Percentiles rank a stretch among this genome's conserved stretches.
Conservation (phyloP, 2,113 vertebrate species). For the Halichoeres trimaculatus region DNA sequence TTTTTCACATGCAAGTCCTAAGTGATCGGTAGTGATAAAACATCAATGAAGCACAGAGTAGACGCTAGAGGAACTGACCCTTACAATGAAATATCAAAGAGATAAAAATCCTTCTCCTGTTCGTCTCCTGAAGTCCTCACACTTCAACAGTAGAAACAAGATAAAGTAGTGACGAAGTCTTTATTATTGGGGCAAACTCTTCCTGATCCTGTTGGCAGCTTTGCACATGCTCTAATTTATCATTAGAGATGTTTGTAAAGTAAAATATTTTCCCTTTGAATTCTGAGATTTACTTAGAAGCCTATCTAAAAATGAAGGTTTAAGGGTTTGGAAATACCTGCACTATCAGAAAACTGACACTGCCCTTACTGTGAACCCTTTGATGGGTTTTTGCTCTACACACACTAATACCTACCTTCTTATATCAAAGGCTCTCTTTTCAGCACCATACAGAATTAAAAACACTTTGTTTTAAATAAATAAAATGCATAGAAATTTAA, state of each 20-base stretch:
- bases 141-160: too few relatives aligned
- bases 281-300: not conserved
- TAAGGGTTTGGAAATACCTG: not conserved
- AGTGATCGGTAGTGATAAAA: constrained; percentile 42
- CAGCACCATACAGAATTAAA: constrained; percentile 18
- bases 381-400: constrained; percentile 68
- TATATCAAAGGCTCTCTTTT: not conserved
- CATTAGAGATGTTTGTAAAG: too few relatives aligned
- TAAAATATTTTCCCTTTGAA: too few relatives aligned
- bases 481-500: constrained; percentile 10
- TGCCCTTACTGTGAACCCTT: too few relatives aligned
- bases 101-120: not conserved
- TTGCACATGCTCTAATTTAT: too few relatives aligned
- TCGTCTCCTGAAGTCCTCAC: not conserved
- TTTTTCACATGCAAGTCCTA: constrained; percentile 69
- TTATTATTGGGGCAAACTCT: not conserved
- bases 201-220: not conserved
- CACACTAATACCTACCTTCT: constrained; percentile 62
- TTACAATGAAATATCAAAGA: not conserved
- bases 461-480: constrained; percentile 25
- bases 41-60: constrained; percentile 45
- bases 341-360: not conserved
- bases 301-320: not conserved
- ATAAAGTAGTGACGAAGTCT: not conserved
- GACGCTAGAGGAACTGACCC: constrained; percentile 13